A percentile compares a stretch with the other conserved stretches of the same genome.
Evolutionary conservation across 2,797 vertebrate species (phyloP).

Genomic region (Hippoglossus hippoglossus): DNA sequence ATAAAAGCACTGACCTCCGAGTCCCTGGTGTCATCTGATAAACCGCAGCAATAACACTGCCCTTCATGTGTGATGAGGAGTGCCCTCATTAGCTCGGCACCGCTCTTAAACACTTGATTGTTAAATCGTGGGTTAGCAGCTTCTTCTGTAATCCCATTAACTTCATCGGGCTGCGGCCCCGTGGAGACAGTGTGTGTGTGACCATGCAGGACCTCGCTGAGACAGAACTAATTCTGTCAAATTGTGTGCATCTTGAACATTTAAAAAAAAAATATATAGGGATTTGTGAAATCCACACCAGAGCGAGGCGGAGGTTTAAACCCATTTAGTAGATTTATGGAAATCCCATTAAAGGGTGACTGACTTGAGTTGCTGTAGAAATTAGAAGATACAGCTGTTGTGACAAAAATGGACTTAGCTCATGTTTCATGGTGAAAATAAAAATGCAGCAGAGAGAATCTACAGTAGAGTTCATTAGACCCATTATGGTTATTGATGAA

Average conservation of each 20-base stretch:
- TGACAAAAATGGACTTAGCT: conserved; percentile 43
- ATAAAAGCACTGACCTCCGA: conserved; percentile 55
- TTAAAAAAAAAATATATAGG: conserved; percentile 51
- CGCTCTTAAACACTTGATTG: conserved; percentile 68
- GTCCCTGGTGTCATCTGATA: conserved; percentile 58
- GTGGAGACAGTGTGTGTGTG: conserved; percentile 58
- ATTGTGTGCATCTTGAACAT: conserved; percentile 59
- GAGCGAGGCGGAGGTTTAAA: conserved; percentile 64
- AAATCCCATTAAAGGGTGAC: conserved; percentile 75
- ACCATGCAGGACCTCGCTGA: conserved; percentile 36
- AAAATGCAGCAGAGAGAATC: conserved; percentile 15
- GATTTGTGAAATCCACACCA: conserved; percentile 60
- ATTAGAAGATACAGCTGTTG: conserved; percentile 56
- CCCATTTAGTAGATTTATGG: conserved; percentile 72
- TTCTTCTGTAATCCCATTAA: conserved; percentile 80
- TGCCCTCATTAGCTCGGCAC: conserved; percentile 64
- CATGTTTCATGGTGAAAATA: conserved; percentile 44
- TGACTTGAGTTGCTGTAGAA: conserved; percentile 62
- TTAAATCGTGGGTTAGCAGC: conserved; percentile 70
- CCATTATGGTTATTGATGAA: conserved; percentile 44
- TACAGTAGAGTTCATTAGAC: conserved; percentile 30
- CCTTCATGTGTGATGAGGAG: conserved; percentile 62
- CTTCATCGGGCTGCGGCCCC: conserved; percentile 62
- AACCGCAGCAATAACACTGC: conserved; percentile 56
- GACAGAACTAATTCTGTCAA: conserved; percentile 68